A percentile compares a stretch with the other conserved stretches of the same genome.
Evolutionary conservation across 2,113 vertebrate genomes (phyloP).

Genomic region (Pristiophorus japonicus): DNA sequence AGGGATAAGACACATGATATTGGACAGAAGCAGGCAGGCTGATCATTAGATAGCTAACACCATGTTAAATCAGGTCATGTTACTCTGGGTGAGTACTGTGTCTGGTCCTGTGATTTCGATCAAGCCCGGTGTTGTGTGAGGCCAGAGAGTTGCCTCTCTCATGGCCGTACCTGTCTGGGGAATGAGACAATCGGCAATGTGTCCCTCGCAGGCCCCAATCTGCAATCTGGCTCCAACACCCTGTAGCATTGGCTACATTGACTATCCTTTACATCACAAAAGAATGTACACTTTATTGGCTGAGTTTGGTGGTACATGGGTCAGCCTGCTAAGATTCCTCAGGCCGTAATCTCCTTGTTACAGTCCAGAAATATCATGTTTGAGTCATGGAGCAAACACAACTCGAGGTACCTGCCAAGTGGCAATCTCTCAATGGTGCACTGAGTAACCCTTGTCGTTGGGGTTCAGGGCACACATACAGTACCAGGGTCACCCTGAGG

Average conservation of each 20-base stretch:
- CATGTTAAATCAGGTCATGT: not conserved
- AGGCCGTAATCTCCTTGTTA: not conserved
- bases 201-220: too few species aligned
- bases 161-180: too few species aligned
- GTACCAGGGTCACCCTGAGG: not conserved
- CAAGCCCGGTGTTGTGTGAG: not conserved
- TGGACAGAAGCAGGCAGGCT: not conserved
- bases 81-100: not conserved
- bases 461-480: not conserved
- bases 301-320: too few species aligned
- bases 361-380: too few species aligned
- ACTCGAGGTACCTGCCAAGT: not conserved
- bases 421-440: not conserved
- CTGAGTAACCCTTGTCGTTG: not conserved
- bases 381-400: too few species aligned
- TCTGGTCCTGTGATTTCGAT: not conserved
- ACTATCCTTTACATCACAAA: too few species aligned
- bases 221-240: too few species aligned
- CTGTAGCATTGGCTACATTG: too few species aligned
- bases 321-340: not conserved
- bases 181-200: too few species aligned
- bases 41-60: not conserved
- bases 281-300: too few species aligned
- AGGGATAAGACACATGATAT: too few species aligned
- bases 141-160: not conserved